Evolutionary conservation across 2,797 vertebrate genomes (phyloP), one percentile per base, ranked within the genome.

Genomic region (Dryobates pubescens): DNA sequence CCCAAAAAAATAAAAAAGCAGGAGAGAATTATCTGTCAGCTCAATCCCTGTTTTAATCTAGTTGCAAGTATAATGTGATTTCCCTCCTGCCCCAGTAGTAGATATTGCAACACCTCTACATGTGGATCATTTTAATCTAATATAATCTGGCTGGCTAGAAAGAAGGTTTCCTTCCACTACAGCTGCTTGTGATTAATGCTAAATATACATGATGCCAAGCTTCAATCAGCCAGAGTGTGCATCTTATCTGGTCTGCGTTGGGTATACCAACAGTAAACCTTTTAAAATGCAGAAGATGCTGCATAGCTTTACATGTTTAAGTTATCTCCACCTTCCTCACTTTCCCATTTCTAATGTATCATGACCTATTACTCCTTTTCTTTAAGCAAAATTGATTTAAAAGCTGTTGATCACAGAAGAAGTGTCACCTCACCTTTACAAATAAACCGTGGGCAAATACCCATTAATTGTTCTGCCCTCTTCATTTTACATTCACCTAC

Each of bases 121-220:
- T 93, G 94, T 82, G 93, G 96, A 95, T 96, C 92, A 96, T 96
- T 96, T 95, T 95, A 95, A 96, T 95, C 94, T 96, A 95, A 95
- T 94, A 95, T 95, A 95, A 96, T 96, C 93, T 96, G 93, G 87
- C 87, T 95, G 94, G 85, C 89, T 95, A 62, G 87, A 94, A 96
- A 88, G 91, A 67, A 90, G 92, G 95, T 88, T 95, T 88, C 77
- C 89, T 71, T 94, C 68, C 54, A 92, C 85, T 72, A 69, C 76
- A 93, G 93, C 93, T 95, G 92, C 87, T 92, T 93, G 80, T 95
- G 87, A 95, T 96, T 96, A 96, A 94, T 88, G 70, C 87, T 94
- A 93, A 95, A 94, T 92, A 94, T 86, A 95, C 90, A 92, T 9
- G 85, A 95, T 17, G 82, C 87, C 94, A 95, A 89, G 90, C 90